Base-by-base conservation (phyloP, 2,113 vertebrate genomes). In the Heterocephalus glaber region DNA sequence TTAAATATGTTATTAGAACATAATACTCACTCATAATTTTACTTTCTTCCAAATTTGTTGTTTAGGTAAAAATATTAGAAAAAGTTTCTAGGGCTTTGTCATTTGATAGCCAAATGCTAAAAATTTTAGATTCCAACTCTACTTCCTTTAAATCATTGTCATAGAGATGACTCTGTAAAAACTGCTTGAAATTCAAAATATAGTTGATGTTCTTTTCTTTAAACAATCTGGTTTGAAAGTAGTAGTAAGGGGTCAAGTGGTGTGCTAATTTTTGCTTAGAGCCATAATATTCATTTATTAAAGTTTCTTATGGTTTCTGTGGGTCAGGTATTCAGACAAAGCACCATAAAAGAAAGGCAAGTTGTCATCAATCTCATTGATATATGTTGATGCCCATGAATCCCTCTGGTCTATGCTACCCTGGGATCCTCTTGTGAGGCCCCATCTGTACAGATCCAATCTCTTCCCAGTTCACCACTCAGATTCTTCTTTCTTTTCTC, bases 21-120 rank as follows among this genome's bases (percentile, higher is more conserved):
- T 16, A 83, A 94, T 30, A 65, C 24, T 89, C 30, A 90, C 30
- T 86, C 79, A 66, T 44, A 11, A 68, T 82, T 17, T 84, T 84
- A 35, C 8, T 35, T 86, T 72, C 76, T 82, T 95, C 49, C 8
- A 60, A 56, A 81, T 87, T 52, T 72, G 41, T 77, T 87, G 22
- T 74, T 56, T 79, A 72, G 61, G 30, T 72, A 89, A 76, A 61
- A 87, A 44, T 85, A 88, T 54, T n/a, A n/a, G n/a, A n/a, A n/a
- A n/a, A n/a, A 92, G 26, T 89, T 92, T 89, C 72, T 5, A 86
- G 66, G n/a, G 28, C 9, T 92, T 60, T 96, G 35, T 58, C 41
- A 90, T 96, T 94, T 90, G n/a, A 70, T 66, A 79, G 74, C 63
- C 54, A 93, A 86, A 63, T 86, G 49, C 30, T 91, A 54, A 35